Evolutionary conservation across 1,140 invertebrate species (phyloP).

Genomic region (Amphibalanus amphitrite): DNA sequence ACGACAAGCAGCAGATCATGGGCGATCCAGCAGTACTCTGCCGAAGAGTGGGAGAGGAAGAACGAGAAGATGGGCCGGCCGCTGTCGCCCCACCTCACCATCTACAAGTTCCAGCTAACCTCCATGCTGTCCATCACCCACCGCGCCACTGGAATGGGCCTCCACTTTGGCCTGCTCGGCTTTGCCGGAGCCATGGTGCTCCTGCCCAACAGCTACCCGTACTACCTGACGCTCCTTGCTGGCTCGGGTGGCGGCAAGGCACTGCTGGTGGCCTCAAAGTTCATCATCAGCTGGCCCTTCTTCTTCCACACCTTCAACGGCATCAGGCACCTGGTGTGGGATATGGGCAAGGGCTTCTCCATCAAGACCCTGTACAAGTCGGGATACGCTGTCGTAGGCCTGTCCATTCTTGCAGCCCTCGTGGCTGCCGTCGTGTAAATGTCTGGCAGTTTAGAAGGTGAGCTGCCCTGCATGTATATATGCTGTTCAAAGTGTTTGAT

Average conservation of each 20-base stretch:
- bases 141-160: constrained; percentile 49
- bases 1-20: neutral
- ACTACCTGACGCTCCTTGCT: constrained; percentile 27
- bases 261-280: constrained; percentile 27
- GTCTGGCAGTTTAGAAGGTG: neutral
- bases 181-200: constrained; percentile 22
- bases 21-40: neutral
- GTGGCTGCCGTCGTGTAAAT: constrained; percentile 17
- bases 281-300: constrained; percentile 29
- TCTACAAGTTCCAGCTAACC: constrained; percentile 62
- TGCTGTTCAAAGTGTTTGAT: too few relatives aligned
- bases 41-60: constrained; percentile 32
- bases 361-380: constrained; percentile 23
- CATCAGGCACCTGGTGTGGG: constrained; percentile 35
- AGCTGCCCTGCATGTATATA: too few relatives aligned
- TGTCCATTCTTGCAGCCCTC: constrained; percentile 15
- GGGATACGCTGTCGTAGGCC: constrained; percentile 21
- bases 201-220: constrained; percentile 27
- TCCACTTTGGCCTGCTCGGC: constrained; percentile 26
- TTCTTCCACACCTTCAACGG: constrained; percentile 35
- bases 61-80: constrained; percentile 52
- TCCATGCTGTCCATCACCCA: constrained; percentile 59
- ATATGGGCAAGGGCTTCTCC: constrained; percentile 26
- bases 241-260: constrained; percentile 21
- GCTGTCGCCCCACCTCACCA: constrained; percentile 70